Base-by-base conservation (phyloP, 2,113 vertebrate species). In the Phaetusa simplex region DNA sequence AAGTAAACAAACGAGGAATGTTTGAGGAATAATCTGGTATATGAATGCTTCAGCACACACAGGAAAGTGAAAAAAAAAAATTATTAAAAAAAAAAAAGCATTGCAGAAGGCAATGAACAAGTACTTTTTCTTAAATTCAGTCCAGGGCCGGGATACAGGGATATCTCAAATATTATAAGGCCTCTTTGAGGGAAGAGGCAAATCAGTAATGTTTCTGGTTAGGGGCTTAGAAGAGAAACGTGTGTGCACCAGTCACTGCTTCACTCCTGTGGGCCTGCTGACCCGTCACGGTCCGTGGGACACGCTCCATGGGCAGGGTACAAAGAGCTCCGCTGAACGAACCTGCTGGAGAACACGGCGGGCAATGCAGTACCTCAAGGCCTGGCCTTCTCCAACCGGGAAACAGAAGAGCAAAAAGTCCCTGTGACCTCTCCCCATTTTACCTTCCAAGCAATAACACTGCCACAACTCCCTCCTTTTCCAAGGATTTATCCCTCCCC, bases 1-100 rank as follows among this genome's bases (percentile, higher is more conserved):
- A 89, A 61, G 77, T 67, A 95, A 94, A 93, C 45, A 84, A 62
- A 78, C 21, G 34, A 91, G 70, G 61, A 88, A 78, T 71, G 32
- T 66, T 49, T 55, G 62, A 70, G 78, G 65, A 84, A 89, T 95
- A 76, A 73, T 87, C 52, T 88, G 59, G 64, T 49, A 81, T 95
- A 73, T 74, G 45, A 84, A 85, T 88, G 70, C 80, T 89, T 78
- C 67, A 84, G 29, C 71, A 72, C 32, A 90, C 15, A 45, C 50
- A 88, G 90, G 79, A 93, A 96, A 86, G 22, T 7, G 8, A 4
- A 0, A 30, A 21, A 18, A 26, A 62, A 23, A 50, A 6, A 5
- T 3, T 3, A 7, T 8, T 5, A 9, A 11, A 2, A 8, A 50
- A 47, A 80, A 30, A 61, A 64, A 58, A 32, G 30, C 38, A 38